Base-by-base conservation (phyloP, 2,113 vertebrate species). In the Micromys minutus region DNA sequence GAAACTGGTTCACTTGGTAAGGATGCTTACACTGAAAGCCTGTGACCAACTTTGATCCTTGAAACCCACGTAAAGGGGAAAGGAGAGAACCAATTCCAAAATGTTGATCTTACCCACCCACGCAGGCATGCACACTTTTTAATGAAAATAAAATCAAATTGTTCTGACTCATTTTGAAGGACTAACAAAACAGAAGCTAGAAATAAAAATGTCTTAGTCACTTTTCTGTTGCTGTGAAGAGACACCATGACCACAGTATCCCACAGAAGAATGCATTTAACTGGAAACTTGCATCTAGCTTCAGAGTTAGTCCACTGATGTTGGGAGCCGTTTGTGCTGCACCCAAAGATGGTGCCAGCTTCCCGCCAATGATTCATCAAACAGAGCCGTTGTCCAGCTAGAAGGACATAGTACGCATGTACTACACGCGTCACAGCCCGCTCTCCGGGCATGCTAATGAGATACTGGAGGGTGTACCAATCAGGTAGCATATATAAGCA, bases 181-280 rank as follows among this genome's bases (percentile, higher is more conserved):
- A 93, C 65, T 79, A 92, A 90, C 47, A 93, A 85, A 96, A 89
- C 21, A 90, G 34, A 95, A 95, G 93, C 89, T 74, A 61, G 52
- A 84, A 45, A 50, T 67, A 42, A 83, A 94, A 93, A 15, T 80
- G 4, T 57, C 77, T n/a, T n/a, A 80, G 77, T 55, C 52, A 80
- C 50, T 57, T 12, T 55, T 57, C 34, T 80, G 24, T n/a, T 15
- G 52, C 52, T n/a, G 77, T 57, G 77, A 80, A 39, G 50, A 55
- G 77, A 80, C 77, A 24, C 36, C 11, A 80, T 8, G 36, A 80
- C 36, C 77, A 57, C 13, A 11, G 36, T 2, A 80, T 19, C 22
- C n/a, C n/a, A 55, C 3, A 39, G 11, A 22, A 57, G 11, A 81
- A 57, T n/a, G 36, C 36, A 13, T 57, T 13, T 55, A 39, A 39